Conservation (phyloP, 2,797 vertebrate genomes). For the Tapera naevia region DNA sequence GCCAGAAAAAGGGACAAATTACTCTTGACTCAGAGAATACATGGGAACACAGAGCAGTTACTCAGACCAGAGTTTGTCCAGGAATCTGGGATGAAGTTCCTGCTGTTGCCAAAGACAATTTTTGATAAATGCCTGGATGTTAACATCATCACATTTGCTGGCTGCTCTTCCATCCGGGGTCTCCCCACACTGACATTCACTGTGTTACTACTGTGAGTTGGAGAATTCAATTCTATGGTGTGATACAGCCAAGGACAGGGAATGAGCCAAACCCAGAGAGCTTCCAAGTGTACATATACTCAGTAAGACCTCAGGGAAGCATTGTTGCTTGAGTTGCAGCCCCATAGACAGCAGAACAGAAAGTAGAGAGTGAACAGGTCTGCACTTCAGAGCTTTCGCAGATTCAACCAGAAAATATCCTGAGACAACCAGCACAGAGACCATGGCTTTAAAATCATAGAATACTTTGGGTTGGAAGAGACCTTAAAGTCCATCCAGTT, state of each 20-base stretch:
- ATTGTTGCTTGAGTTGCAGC: background rate
- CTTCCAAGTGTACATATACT: background rate
- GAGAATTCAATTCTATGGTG: background rate
- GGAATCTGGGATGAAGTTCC: conserved; percentile 13
- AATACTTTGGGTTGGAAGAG: too few species aligned
- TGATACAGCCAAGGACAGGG: background rate
- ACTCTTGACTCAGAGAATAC: background rate
- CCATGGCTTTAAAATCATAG: background rate
- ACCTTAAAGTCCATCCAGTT: too few species aligned
- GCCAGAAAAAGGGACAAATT: background rate
- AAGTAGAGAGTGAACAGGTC: background rate
- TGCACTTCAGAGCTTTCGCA: background rate
- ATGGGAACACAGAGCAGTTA: background rate
- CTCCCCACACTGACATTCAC: background rate
- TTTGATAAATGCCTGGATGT: background rate
- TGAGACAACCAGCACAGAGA: background rate
- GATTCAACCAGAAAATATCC: background rate
- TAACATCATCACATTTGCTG: conserved; percentile 14
- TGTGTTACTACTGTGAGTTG: background rate
- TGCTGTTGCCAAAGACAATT: conserved; percentile 26
- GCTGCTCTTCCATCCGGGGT: conserved; percentile 8
- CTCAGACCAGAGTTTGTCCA: background rate
- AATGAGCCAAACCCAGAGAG: background rate
- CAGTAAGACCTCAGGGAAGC: background rate
- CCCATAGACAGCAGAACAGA: background rate